Percentiles rank a stretch among this genome's conserved stretches.
These are phyloP conservation scores for Cantharis nigra DNA, from an alignment of 2,888 invertebrate species.

Conservation along the genomic window DNA sequence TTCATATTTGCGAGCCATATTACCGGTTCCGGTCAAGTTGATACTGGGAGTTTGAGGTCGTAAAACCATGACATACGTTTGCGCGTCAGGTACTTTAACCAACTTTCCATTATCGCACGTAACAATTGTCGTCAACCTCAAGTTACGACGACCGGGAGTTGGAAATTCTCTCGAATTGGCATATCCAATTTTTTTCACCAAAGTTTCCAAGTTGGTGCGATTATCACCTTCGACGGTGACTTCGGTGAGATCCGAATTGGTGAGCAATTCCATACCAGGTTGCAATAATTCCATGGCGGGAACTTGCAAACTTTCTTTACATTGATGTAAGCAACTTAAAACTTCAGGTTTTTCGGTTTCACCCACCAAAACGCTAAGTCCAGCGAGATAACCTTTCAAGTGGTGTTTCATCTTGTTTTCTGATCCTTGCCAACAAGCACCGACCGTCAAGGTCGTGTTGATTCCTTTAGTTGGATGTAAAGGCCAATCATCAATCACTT, in stretches of 20 bases:
- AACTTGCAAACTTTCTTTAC: constrained; percentile 80
- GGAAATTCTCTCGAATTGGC: constrained; percentile 90
- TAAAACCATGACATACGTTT: constrained; percentile 86
- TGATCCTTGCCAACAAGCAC: constrained; percentile 98
- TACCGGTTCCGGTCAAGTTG: constrained; percentile 78
- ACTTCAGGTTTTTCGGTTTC: constrained; percentile 75
- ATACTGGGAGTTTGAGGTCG: constrained; percentile 85
- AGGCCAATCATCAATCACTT: constrained; percentile 99
- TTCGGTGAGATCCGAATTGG: constrained; percentile 79
- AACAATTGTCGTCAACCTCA: constrained; percentile 80
- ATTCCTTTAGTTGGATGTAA: constrained; percentile 93
- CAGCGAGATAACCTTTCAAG: constrained; percentile 86
- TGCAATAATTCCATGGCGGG: constrained; percentile 75
- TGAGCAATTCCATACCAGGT: constrained; percentile 77
- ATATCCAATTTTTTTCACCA: constrained; percentile 87
- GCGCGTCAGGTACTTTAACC: constrained; percentile 74
- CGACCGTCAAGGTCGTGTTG: constrained; percentile 91
- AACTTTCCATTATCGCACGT: constrained; percentile 74
- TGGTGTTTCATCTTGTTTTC: constrained; percentile 90
- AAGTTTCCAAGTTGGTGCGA: constrained; percentile 84
- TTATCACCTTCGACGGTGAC: constrained; percentile 92
- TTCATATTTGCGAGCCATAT: constrained; percentile 83
- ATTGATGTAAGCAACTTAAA: constrained; percentile 77
- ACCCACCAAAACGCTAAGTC: constrained; percentile 79
- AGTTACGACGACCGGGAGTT: constrained; percentile 91